Evolutionary conservation across 2,113 vertebrate genomes (phyloP), one percentile per base, ranked within the genome.

Genomic region (Leucosticte australis): DNA sequence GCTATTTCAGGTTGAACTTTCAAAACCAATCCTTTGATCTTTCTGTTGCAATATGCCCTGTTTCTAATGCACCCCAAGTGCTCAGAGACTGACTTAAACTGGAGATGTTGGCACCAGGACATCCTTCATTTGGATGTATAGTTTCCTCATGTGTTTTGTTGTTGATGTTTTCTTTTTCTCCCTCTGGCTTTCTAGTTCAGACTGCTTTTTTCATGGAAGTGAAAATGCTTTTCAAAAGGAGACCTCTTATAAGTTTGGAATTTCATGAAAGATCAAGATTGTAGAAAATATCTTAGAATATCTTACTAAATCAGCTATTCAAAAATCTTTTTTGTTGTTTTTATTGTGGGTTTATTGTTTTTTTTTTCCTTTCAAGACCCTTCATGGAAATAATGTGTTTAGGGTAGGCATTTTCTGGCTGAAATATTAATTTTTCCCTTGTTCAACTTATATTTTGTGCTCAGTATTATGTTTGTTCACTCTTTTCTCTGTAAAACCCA

Each of bases 1-100:
- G 82, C 5, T 33, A 81, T 90, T 95, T 88, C 27, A 70, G 39
- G 42, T n/a, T 86, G 33, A 80, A 37, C 30, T 74, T 88, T 81
- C 75, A 86, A 88, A 93, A 39, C n/a, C 5, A 57, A 80, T 12
- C 13, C 67, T 93, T 96, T 91, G 70, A 85, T 95, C 75, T 81
- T 67, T 75, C 27, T 93, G 17, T 77, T 55, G 70, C 47, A 30
- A 67, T 18, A 15, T 35, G 18, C 31, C 20, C 20, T 52, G 10
- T 57, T 83, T 80, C 35, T 65, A 39, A 47, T 70, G 24, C 30
- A 77, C 39, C 13, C 14, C 9, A 28, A 50, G 9, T 77, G 20
- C 60, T 77, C 39, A 37, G 37, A 41, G 26, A 42, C 59, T 80
- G 42, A 47, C 42, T 70, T 64, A 27, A 90, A 37, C 37, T 59